Conservation (phyloP, 1,140 invertebrate species). For the Conus betulinus region DNA sequence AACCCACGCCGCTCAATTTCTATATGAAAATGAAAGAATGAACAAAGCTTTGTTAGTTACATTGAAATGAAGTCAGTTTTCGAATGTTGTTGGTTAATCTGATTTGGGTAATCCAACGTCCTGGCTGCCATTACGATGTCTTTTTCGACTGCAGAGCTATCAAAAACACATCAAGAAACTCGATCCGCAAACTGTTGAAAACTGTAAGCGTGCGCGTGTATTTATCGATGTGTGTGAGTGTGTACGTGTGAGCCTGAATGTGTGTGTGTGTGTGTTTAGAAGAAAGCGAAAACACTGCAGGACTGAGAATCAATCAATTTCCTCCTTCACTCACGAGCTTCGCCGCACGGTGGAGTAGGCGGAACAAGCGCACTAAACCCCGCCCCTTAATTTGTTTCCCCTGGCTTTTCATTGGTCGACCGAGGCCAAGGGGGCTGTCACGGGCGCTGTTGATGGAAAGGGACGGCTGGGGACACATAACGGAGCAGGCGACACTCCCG, state of each 20-base stretch:
- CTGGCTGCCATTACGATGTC: no score
- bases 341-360: not conserved
- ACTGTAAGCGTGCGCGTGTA: not conserved
- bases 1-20: no score
- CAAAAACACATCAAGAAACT: no score
- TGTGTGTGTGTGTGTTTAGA: no score
- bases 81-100: not conserved
- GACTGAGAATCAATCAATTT: slow-evolving; percentile 8
- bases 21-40: no score
- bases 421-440: not conserved
- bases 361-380: not conserved
- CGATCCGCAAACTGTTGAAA: not conserved
- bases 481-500: not conserved
- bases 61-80: not conserved
- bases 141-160: no score
- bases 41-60: no score
- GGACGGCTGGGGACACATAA: slow-evolving; percentile 9
- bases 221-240: not conserved
- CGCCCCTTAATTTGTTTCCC: slow-evolving; percentile 28
- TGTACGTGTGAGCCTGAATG: not conserved
- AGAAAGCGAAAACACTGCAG: no score
- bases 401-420: not conserved
- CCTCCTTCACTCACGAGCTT: not conserved
- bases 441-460: not conserved
- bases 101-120: no score